Base-by-base conservation (phyloP, 2,888 invertebrate genomes). In the Kuschelorhynchus macadamiae region DNA sequence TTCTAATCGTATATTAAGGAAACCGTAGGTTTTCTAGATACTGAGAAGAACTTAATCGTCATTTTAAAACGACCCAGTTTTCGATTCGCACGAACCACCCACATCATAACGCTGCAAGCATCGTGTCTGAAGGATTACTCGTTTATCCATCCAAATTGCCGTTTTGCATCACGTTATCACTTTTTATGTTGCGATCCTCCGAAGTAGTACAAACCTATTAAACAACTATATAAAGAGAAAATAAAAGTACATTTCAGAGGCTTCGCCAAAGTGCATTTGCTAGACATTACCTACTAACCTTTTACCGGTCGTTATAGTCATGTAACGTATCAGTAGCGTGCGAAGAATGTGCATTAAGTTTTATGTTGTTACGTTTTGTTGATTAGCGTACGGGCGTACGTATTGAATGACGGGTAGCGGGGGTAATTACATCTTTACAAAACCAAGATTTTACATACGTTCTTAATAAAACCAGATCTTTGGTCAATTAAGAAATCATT, bases 281-380 rank as follows among this genome's bases (percentile, higher is more conserved):
- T 62, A 63, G 47, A 47, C 50, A 67, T 67, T 67, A 67, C 67
- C 67, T 56, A 67, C 56, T 67, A 57, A 67, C 67, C 67, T 67
- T 67, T 67, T 56, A 42, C 55, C 47, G 50, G 57, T 41, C 55
- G 61, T 42, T 41, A 49, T 14, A 52, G 50, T 67, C 61, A 61
- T 66, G 60, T 59, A 66, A 66, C 32, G 16, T 8, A 12, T 12
- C 67, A 67, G 67, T 42, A 47, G 41, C 50, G 67, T 17, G 5
- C 5, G 4, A 30, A 30, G 9, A 7, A 30, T 30, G 9, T 7
- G 30, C 30, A 30, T 7, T 7, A 9, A 7, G 9, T 4, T 30
- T 7, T 30, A 7, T 30, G 9, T 7, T 30, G 9, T 30, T 30
- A 30, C 9, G 4, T 30, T 30, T 30, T 30, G n/a, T n/a, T n/a